Evolutionary conservation across 2,888 invertebrate species (phyloP).

Genomic region (Oxystoma pomonae): DNA sequence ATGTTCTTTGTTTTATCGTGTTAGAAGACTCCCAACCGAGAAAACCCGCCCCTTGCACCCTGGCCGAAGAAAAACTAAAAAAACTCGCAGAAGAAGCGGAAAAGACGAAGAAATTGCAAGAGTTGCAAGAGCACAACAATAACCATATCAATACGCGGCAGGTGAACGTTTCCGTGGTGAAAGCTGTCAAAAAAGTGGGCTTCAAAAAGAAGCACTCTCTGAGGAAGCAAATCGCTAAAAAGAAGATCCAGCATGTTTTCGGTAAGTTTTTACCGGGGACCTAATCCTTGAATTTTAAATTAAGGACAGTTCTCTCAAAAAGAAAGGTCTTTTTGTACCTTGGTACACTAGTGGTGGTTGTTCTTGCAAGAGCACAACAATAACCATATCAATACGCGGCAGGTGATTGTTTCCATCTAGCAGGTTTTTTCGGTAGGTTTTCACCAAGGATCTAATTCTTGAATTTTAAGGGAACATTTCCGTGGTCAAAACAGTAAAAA

Average conservation of each 20-base stretch:
- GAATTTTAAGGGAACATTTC: too few species aligned
- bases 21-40: neutral
- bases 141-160: neutral
- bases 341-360: too few species aligned
- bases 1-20: too few species aligned
- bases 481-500: too few species aligned
- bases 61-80: constrained; percentile 31
- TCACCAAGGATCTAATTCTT: too few species aligned
- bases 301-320: too few species aligned
- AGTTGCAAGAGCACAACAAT: neutral
- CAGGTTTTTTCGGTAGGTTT: constrained; percentile 18
- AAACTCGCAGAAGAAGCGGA: constrained; percentile 31
- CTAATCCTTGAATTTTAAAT: too few species aligned
- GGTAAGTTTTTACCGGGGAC: too few species aligned
- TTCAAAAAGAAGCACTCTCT: constrained; percentile 46
- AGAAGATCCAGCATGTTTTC: constrained; percentile 37
- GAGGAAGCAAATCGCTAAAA: constrained; percentile 46
- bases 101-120: constrained; percentile 31
- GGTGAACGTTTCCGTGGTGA: neutral
- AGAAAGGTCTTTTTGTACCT: too few species aligned
- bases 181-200: constrained; percentile 41
- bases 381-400: neutral
- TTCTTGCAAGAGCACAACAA: neutral
- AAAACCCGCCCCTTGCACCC: constrained; percentile 21
- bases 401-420: neutral